Evolutionary conservation across 1,140 invertebrate species (phyloP), one percentile per base, ranked within the genome.

Genomic region (Zaprionus taronus): DNA sequence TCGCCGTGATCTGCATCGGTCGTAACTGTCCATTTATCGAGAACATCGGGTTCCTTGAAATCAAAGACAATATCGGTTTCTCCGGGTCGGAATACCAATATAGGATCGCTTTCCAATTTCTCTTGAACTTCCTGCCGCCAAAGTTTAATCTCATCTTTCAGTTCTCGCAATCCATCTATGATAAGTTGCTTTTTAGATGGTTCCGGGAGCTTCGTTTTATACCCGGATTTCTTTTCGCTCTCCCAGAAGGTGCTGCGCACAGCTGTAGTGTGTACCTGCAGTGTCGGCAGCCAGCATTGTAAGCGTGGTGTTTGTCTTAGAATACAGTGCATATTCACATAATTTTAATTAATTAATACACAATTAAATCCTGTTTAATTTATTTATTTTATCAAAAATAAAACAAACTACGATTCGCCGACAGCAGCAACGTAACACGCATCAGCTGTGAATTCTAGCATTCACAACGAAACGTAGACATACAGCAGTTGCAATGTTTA

Each of bases 1-100:
- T 97, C 95, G 66, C 95, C 95, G 87, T 97, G 95, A 92, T 98
- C 97, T 63, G 94, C 95, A 91, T 99, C 98, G 56, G 93, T 93
- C 0, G 96, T 96, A 1, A 95, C 93, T 24, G 96, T 92, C 96
- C 97, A 99, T 28, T 96, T 93, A 2, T 97, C 93, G 14, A 98
- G 77, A 9, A 94, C 94, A 38, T 95, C 91, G 12, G 94, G 92
- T 31, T 94, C 93, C 68, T 94, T 94, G 91, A 98, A 97, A 76
- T 94, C 94, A 94, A 95, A 97, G 2, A 95, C 62, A 34, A 96
- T 91, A 87, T 97, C 95, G 1, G 95, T 94, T 93, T 97, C 96
- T 47, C 95, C 95, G 65, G 94, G 94, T 75, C 94, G 91, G 67
- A 93, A 94, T 57, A 94, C 76, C 5, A 95, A 49, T 20, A 95